These are phyloP conservation scores for Austrofundulus limnaeus DNA, from an alignment of 2,113 vertebrate genomes.

Conservation along the genomic window DNA sequence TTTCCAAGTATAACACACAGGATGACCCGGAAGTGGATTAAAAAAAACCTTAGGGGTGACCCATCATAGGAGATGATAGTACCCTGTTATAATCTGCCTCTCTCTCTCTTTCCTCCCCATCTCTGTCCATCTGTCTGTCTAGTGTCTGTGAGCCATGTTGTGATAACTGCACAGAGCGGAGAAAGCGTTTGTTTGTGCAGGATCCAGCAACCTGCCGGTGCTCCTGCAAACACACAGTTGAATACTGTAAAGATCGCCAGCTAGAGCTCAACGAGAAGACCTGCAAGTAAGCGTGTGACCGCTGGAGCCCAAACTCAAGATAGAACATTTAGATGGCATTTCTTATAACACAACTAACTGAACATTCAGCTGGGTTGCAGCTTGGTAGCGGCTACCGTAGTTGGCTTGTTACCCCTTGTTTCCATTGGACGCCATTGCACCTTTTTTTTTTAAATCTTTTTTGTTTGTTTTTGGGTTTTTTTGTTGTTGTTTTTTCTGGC, in stretches of 20 bases:
- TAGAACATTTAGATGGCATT: constrained; percentile 1
- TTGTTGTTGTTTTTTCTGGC: no score
- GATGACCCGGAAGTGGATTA: constrained; percentile 21
- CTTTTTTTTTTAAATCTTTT: no score
- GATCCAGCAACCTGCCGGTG: constrained; percentile 96
- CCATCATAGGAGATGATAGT: constrained; percentile 33
- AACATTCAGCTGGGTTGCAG: not conserved
- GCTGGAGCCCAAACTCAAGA: not conserved
- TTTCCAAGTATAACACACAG: constrained; percentile 44
- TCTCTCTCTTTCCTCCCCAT: constrained; percentile 47
- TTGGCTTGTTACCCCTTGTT: constrained; percentile 18
- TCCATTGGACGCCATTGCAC: constrained; percentile 2
- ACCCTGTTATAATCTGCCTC: constrained; percentile 51
- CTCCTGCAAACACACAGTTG: constrained; percentile 97
- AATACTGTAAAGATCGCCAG: constrained; percentile 94
- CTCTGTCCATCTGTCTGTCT: constrained; percentile 81
- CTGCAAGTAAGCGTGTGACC: constrained; percentile 90
- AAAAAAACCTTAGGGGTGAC: constrained; percentile 26
- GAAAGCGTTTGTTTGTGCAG: constrained; percentile 95
- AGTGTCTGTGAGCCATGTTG: constrained; percentile 91
- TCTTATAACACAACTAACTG: constrained; percentile 19
- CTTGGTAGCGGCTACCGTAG: constrained; percentile 2
- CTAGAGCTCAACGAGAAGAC: constrained; percentile 99
- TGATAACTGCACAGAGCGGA: constrained; percentile 93
- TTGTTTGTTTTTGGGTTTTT: no score